Evolutionary conservation across 2,888 invertebrate species (phyloP), one percentile per base, ranked within the genome.

Genomic region (Seira ritae): DNA sequence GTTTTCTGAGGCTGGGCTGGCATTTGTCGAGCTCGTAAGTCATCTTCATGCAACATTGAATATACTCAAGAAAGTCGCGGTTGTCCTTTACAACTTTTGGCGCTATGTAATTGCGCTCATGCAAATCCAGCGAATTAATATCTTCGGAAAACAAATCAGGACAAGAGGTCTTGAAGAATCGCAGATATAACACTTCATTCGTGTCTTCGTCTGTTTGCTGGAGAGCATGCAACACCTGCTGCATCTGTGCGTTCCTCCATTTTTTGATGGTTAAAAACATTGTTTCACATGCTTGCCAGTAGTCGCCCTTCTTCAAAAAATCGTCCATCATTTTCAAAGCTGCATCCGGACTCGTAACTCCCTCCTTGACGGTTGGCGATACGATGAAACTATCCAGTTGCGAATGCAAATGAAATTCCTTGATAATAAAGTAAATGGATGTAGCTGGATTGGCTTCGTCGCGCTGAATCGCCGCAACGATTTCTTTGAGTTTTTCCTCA

Each of bases 221-320:
- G 23, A 42, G 20, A 12, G 19, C 50, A 42, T 66, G 72, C 17
- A 23, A 71, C 22, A 17, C 3, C 17, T 74, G 80, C 23, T 80
- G 68, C 69, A 68, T 42, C n/a, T 74, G 17, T 10, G 6, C 15
- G 15, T 69, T 20, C 70, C 70, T 20, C 70, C 70, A 84, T 46
- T 71, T 66, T 37, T 24, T 2, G 22, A 42, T 60, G 60, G 46
- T 50, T 1, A 73, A 1, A 19, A 20, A 69, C 37, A 85, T 62
- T 12, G 55, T 24, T 69, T 87, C 85, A 66, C 86, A 86, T 12
- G 87, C 87, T 20, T 83, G 60, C 81, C 86, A 87, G 23, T 81
- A 84, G 0, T 42, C 2, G 0, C 71, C 75, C 10, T 75, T 76
- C 8, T 83, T 78, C 6, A 87, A 23, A 4, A 70, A 42, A 0